phyloP scores from a whole-genome alignment of 2,888 invertebrate species.

The Hydropsyche betteni region DNA sequence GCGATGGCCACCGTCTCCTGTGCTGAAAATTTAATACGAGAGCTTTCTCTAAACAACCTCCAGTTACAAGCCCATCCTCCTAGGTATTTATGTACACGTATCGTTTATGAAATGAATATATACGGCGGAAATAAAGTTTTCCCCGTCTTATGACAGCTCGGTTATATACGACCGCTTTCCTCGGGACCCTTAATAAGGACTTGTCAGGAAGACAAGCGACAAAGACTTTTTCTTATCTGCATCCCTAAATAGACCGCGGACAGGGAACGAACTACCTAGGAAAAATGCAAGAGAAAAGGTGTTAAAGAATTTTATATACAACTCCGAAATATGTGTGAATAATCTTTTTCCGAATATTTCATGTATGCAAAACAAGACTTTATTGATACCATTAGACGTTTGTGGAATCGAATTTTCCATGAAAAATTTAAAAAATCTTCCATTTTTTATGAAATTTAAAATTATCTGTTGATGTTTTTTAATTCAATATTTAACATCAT shows the following conservation, averaged over 20 bases:
- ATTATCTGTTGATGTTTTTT: no score
- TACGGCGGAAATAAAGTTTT: slow-evolving; percentile 41
- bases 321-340: no score
- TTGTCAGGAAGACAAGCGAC: slow-evolving; percentile 45
- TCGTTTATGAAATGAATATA: slow-evolving; percentile 7
- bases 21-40: slow-evolving; percentile 22
- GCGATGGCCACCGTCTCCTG: slow-evolving; percentile 4
- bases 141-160: slow-evolving; percentile 40
- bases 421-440: no score
- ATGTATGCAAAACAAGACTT: no score
- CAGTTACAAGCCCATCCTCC: background rate
- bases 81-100: background rate
- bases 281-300: no score
- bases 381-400: no score
- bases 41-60: background rate
- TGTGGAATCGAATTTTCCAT: no score
- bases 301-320: no score
- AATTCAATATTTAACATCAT: no score
- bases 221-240: slow-evolving; percentile 48
- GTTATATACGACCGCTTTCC: slow-evolving; percentile 45
- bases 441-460: no score
- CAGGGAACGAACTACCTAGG: background rate
- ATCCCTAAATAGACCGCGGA: slow-evolving; percentile 43
- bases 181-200: slow-evolving; percentile 46
- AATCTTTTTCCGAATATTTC: no score